Conservation (phyloP, 2,113 vertebrate species). For the Clarias batrachus region DNA sequence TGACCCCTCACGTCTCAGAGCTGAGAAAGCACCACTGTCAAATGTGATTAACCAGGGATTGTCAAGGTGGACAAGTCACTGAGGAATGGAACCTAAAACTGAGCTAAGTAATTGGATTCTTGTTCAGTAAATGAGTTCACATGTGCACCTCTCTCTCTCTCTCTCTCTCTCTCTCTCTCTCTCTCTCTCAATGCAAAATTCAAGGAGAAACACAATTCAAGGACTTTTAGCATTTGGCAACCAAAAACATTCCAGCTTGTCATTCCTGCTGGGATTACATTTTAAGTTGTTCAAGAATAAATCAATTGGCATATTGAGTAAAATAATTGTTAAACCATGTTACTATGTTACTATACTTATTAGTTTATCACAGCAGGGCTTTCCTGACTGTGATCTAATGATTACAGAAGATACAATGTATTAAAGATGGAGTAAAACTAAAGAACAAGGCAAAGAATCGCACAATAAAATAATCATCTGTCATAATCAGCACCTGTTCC, state of each 20-base stretch:
- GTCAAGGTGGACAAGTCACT: conserved; percentile 76
- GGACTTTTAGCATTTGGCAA: neutral
- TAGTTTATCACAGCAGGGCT: neutral
- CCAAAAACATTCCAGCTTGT: neutral
- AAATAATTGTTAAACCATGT: neutral
- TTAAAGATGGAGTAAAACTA: neutral
- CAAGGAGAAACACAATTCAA: conserved; percentile 8
- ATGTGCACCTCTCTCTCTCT: neutral
- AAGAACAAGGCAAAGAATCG: neutral
- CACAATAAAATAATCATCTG: neutral
- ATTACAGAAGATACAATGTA: neutral
- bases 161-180: neutral
- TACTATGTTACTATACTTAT: neutral
- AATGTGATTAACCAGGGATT: conserved; percentile 86
- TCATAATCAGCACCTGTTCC: too few species aligned
- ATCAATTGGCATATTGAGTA: neutral
- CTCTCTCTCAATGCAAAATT: conserved; percentile 7
- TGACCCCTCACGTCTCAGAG: conserved; percentile 56
- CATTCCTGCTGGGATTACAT: neutral
- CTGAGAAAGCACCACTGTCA: conserved; percentile 70
- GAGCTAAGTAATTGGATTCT: conserved; percentile 96
- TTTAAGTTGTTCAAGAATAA: neutral
- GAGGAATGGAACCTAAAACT: conserved; percentile 81
- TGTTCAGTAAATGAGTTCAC: conserved; percentile 83
- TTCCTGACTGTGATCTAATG: neutral